Conservation (phyloP, 2,888 invertebrate genomes). For the Rhorus exstirpatorius region DNA sequence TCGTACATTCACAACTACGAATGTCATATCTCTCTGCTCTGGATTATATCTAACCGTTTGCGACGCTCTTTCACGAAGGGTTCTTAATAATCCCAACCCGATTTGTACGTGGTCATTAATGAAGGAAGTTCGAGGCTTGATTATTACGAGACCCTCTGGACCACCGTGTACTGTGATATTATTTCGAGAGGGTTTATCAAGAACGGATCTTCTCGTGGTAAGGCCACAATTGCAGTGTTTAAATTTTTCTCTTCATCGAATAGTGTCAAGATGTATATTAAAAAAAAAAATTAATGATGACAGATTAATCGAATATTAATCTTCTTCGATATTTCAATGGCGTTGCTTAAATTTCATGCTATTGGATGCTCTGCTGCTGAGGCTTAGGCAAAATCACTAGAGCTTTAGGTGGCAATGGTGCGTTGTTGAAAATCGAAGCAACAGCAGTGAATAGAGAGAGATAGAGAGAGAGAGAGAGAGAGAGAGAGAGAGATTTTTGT, state of each 20-base stretch:
- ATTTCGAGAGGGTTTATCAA: conserved; percentile 14
- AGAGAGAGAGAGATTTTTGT: conserved; percentile 43
- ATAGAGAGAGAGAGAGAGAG: conserved; percentile 27
- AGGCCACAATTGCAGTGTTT: not conserved
- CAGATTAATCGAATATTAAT: not conserved
- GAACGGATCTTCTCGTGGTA: not conserved
- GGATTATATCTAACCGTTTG: conserved; percentile 42
- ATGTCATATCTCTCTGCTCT: conserved; percentile 58
- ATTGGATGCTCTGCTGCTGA: conserved; percentile 7
- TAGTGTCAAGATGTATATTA: not conserved
- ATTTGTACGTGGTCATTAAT: conserved; percentile 31
- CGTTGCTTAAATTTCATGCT: conserved; percentile 11
- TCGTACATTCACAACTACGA: conserved; percentile 67
- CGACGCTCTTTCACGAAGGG: conserved; percentile 53
- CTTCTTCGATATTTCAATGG: not conserved
- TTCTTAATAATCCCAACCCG: conserved; percentile 49
- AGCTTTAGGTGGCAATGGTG: conserved; percentile 12
- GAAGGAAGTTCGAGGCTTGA: conserved; percentile 34
- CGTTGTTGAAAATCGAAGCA: conserved; percentile 16
- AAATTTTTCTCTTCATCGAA: not conserved
- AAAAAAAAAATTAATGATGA: not conserved
- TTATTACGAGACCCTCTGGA: conserved; percentile 34
- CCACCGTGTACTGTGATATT: conserved; percentile 25
- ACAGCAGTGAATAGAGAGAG: not conserved
- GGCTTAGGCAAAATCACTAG: not conserved